Evolutionary conservation across 2,888 invertebrate genomes (phyloP).

Genomic region (Trachelus tabidus): DNA sequence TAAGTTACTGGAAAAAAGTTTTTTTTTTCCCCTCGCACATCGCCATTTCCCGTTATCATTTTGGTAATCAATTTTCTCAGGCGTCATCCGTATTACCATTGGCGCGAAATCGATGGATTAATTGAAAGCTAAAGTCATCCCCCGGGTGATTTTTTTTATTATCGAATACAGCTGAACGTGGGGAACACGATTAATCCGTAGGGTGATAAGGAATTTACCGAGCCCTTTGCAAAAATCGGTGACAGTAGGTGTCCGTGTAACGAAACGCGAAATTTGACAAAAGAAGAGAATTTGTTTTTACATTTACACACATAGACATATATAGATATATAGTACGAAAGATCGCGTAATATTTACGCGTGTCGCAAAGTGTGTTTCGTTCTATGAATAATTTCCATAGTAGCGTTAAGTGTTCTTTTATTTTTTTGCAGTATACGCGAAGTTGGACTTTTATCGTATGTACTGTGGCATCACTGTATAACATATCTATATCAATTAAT

Average conservation of each 20-base stretch:
- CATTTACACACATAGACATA: background rate
- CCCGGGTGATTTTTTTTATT: background rate
- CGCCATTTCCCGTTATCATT: no score
- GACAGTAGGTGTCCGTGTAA: background rate
- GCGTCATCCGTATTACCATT: no score
- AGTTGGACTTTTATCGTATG: background rate
- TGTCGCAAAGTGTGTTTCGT: background rate
- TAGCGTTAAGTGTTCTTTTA: background rate
- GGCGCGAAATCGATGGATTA: no score
- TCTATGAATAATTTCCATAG: background rate
- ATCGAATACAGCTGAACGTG: background rate
- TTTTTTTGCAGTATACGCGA: background rate
- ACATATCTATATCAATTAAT: background rate
- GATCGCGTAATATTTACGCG: background rate
- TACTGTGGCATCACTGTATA: background rate
- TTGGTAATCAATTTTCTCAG: no score
- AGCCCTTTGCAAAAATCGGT: background rate
- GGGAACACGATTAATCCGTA: background rate
- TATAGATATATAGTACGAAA: background rate
- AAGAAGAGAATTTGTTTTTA: background rate
- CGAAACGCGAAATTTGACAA: background rate
- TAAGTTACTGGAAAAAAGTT: background rate
- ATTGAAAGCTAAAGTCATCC: background rate
- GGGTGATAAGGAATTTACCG: background rate
- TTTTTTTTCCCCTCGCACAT: background rate